phyloP scores from a whole-genome alignment of 2,888 invertebrate species.

The Cylloceria caligata region DNA sequence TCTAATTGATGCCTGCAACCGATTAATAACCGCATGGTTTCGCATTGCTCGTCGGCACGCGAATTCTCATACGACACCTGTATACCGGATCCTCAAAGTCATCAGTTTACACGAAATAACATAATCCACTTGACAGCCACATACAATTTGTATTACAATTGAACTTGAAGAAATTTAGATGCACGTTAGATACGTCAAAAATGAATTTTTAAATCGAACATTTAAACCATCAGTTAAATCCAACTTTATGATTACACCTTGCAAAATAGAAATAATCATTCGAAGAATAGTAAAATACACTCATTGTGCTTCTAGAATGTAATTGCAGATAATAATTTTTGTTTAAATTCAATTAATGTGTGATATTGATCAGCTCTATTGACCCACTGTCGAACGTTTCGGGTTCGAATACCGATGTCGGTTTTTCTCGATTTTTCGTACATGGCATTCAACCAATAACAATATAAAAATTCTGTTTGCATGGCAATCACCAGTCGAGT shows the following conservation, averaged over 20 bases:
- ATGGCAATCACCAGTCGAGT: no score
- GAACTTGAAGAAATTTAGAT: background rate
- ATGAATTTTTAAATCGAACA: no score
- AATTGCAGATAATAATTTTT: no score
- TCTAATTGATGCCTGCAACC: slow-evolving; percentile 51
- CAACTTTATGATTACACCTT: background rate
- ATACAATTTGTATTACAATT: background rate
- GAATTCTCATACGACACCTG: slow-evolving; percentile 27
- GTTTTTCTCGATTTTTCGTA: no score
- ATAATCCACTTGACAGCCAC: background rate
- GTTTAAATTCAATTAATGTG: no score
- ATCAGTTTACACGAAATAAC: background rate
- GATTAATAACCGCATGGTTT: slow-evolving; percentile 49
- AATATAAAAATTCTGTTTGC: no score
- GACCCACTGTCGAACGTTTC: no score
- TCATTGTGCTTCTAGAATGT: no score
- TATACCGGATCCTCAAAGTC: slow-evolving; percentile 24
- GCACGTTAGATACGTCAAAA: background rate
- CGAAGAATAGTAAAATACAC: background rate
- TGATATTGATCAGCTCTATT: no score
- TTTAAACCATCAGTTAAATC: background rate
- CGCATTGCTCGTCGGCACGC: slow-evolving; percentile 8
- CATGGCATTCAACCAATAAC: no score
- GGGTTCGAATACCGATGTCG: no score
- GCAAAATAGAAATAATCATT: background rate